Evolutionary conservation across 2,113 vertebrate species (phyloP).

Genomic region (Microcebus murinus): DNA sequence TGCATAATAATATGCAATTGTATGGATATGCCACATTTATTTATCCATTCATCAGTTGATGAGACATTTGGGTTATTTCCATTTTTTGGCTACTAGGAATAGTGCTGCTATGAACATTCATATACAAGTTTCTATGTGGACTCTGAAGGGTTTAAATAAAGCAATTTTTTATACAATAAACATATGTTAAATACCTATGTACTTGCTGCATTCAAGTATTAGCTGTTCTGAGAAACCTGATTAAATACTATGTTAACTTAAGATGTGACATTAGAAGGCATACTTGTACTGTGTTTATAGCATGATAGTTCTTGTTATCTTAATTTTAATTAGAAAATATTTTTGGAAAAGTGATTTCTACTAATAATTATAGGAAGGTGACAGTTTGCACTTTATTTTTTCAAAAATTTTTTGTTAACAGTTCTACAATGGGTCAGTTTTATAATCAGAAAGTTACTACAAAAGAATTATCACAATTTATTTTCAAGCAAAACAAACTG

Average conservation of each 20-base stretch:
- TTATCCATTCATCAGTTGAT: background rate
- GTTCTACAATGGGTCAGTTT: conserved; percentile 9
- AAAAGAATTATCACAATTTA: conserved; percentile 12
- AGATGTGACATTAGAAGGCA: background rate
- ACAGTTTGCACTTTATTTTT: conserved; percentile 36
- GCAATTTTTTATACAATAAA: conserved; percentile 4
- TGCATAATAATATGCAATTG: background rate
- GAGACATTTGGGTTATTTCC: background rate
- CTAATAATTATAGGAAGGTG: background rate
- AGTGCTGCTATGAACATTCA: background rate
- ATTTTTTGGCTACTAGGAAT: background rate
- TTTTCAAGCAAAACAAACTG: conserved; percentile 39
- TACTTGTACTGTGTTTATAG: background rate
- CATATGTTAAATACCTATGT: background rate
- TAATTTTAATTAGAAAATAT: conserved; percentile 47
- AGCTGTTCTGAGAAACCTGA: background rate
- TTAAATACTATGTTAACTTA: conserved; percentile 7
- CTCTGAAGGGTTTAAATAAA: background rate
- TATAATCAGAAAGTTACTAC: conserved; percentile 16
- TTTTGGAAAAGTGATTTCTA: conserved; percentile 24
- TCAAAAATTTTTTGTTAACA: background rate
- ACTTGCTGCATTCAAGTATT: background rate
- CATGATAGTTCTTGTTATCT: background rate
- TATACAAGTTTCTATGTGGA: background rate
- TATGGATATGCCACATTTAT: background rate